Conservation (phyloP, 2,113 vertebrate species). For the Pithys albifrons region DNA sequence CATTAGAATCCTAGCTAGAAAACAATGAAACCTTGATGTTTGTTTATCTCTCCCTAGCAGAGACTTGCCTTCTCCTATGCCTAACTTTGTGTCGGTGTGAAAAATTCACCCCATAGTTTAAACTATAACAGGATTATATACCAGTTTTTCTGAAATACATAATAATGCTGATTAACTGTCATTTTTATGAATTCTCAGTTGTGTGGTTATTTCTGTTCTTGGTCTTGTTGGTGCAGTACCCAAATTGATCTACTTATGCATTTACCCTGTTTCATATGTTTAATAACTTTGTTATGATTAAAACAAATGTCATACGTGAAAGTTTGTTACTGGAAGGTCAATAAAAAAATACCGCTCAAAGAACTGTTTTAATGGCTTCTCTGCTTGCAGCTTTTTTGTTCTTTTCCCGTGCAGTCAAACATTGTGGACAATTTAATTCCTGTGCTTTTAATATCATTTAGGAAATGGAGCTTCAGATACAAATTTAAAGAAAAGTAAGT, state of each 20-base stretch:
- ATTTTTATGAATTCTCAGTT: background rate
- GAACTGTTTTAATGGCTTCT: background rate
- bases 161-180: background rate
- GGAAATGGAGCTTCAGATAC: background rate
- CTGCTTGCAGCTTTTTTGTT: background rate
- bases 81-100: no score
- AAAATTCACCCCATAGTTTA: no score
- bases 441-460: background rate
- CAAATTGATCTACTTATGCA: background rate
- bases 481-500: background rate
- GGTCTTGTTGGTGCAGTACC: background rate
- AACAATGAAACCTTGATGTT: no score
- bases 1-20: no score
- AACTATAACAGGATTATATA: no score
- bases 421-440: background rate
- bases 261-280: background rate
- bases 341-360: background rate
- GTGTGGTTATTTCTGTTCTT: background rate
- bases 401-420: background rate
- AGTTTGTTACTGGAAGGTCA: background rate
- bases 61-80: no score
- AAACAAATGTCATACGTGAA: background rate
- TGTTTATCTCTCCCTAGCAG: no score
- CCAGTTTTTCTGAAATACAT: background rate
- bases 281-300: background rate